Conservation (phyloP, 2,797 vertebrate genomes). For the Miichthys miiuy region DNA sequence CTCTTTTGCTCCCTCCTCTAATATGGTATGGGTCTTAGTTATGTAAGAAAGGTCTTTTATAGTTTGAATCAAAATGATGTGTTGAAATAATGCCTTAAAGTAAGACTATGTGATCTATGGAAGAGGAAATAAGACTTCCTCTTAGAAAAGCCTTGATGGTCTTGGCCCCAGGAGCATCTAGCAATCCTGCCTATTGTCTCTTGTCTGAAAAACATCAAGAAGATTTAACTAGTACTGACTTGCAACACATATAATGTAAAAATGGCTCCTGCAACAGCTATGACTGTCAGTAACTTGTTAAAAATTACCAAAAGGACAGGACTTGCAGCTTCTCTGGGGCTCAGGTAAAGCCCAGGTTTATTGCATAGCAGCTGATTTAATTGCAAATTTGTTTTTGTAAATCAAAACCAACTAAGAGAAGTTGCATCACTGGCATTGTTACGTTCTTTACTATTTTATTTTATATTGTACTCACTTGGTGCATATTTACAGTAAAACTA, state of each 20-base stretch:
- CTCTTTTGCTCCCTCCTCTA: slow-evolving; percentile 1
- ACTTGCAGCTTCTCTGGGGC: too few relatives aligned
- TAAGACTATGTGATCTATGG: too few relatives aligned
- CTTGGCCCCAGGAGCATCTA: neutral
- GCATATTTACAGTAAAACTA: neutral
- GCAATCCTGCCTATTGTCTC: neutral
- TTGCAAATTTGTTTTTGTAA: neutral
- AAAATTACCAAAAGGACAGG: neutral
- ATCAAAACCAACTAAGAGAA: neutral
- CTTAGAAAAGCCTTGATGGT: neutral
- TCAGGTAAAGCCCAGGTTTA: neutral
- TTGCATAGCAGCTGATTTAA: neutral
- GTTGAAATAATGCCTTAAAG: too few relatives aligned
- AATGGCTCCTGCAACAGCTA: neutral
- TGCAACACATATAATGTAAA: neutral
- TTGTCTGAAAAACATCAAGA: neutral
- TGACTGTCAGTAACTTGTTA: neutral
- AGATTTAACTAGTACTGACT: neutral
- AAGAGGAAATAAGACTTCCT: too few relatives aligned
- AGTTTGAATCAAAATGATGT: too few relatives aligned
- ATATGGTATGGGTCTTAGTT: neutral
- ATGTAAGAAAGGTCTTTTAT: neutral
- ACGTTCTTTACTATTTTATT: neutral
- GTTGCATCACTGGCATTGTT: neutral
- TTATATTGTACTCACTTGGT: neutral